Percentiles rank a stretch among this genome's conserved stretches.
Conservation (phyloP, 2,888 invertebrate genomes). For the Rutpela maculata region DNA sequence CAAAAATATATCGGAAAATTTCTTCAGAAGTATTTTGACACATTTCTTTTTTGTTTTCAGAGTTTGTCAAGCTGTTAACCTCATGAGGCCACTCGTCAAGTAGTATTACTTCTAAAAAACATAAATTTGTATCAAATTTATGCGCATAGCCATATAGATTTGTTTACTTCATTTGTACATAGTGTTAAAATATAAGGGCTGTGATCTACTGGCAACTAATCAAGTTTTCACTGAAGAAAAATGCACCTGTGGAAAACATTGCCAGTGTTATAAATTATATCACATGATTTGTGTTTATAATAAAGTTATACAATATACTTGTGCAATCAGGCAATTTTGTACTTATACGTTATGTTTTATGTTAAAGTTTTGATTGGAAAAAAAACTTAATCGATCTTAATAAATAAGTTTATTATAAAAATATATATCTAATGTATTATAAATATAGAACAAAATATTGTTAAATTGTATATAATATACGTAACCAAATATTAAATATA, state of each 20-base stretch:
- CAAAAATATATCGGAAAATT: no score
- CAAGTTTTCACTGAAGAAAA: slow-evolving; percentile 23
- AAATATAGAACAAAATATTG: not conserved
- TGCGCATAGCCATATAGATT: slow-evolving; percentile 10
- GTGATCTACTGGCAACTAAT: slow-evolving; percentile 32
- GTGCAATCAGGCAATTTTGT: not conserved
- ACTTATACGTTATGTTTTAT: slow-evolving; percentile 11
- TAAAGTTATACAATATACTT: not conserved
- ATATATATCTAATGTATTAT: not conserved
- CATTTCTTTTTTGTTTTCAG: slow-evolving; percentile 49
- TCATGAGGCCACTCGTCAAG: slow-evolving; percentile 38
- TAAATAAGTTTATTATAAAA: slow-evolving; percentile 23
- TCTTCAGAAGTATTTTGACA: no score
- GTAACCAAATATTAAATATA: not conserved
- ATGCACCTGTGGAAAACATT: slow-evolving; percentile 1
- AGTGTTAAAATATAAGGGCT: slow-evolving; percentile 35
- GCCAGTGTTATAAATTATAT: slow-evolving; percentile 26
- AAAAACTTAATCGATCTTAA: slow-evolving; percentile 2
- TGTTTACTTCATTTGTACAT: slow-evolving; percentile 25
- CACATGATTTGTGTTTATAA: not conserved
- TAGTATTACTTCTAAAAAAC: slow-evolving; percentile 8
- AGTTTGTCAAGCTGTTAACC: slow-evolving; percentile 55
- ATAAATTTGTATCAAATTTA: slow-evolving; percentile 43
- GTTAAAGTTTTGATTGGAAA: not conserved
- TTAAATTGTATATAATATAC: not conserved